Conservation (phyloP, 2,113 vertebrate genomes). For the Ochotona princeps region DNA sequence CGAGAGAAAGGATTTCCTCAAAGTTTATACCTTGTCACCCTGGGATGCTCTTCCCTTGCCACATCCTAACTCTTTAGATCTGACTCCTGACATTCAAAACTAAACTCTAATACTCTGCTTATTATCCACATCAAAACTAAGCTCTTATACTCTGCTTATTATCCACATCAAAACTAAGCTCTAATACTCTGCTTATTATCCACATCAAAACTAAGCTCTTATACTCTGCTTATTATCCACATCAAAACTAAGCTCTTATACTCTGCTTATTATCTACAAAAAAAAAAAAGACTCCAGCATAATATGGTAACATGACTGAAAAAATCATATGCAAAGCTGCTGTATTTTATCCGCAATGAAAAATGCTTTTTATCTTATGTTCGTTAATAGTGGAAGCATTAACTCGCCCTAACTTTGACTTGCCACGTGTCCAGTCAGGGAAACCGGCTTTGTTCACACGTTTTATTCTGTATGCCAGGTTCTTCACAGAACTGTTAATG, state of each 20-base stretch:
- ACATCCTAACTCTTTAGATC: neutral
- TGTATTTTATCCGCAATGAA: neutral
- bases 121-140: slow-evolving; percentile 38
- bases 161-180: slow-evolving; percentile 17
- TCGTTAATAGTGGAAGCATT: neutral
- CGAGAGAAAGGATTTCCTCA: slow-evolving; percentile 10
- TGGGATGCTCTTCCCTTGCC: neutral
- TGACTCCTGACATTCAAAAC: neutral
- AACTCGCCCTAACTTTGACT: neutral
- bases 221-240: neutral
- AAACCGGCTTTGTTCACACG: neutral
- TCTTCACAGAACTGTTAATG: neutral
- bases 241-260: neutral
- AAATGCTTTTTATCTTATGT: neutral
- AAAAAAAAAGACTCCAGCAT: neutral
- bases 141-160: neutral
- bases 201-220: neutral
- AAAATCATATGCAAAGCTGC: neutral
- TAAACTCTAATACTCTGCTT: neutral
- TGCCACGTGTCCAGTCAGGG: neutral
- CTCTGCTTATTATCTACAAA: neutral
- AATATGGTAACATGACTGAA: neutral
- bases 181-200: neutral
- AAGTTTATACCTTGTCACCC: neutral
- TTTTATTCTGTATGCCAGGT: neutral